A percentile compares a stretch with the other conserved stretches of the same genome.
phyloP scores from a whole-genome alignment of 2,888 invertebrate species.

The Disparrhopalites patrizii region DNA sequence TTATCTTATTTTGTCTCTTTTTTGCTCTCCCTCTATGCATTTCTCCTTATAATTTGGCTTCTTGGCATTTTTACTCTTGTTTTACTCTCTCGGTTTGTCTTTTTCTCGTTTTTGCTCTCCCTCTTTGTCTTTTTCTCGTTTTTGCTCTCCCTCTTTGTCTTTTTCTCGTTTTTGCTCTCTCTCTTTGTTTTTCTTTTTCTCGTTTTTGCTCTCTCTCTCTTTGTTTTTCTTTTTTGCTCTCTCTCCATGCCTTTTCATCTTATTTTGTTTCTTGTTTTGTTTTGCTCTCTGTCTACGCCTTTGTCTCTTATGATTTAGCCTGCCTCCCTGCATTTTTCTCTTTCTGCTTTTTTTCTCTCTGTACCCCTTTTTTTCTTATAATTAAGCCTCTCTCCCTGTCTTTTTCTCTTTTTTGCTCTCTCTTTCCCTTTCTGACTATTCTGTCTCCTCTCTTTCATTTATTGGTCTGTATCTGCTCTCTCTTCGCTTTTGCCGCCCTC shows the following conservation, averaged over 20 bases:
- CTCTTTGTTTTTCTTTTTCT: neutral
- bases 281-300: neutral
- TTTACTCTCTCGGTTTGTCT: neutral
- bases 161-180: neutral
- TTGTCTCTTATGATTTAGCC: neutral
- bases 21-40: too few species aligned
- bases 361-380: too few species aligned
- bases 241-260: neutral
- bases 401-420: too few species aligned
- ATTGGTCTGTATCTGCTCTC: too few species aligned
- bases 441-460: too few species aligned
- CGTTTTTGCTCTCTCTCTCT: neutral
- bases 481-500: too few species aligned
- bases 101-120: neutral
- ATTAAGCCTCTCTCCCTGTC: too few species aligned
- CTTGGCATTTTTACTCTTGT: slow-evolving; percentile 1
- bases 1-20: too few species aligned
- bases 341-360: too few species aligned
- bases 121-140: neutral
- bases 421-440: too few species aligned
- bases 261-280: neutral
- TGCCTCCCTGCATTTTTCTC: too few species aligned
- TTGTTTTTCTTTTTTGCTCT: neutral
- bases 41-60: too few species aligned
- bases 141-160: neutral